Base-by-base conservation (phyloP, 2,797 vertebrate genomes). In the Artibeus jamaicensis region DNA sequence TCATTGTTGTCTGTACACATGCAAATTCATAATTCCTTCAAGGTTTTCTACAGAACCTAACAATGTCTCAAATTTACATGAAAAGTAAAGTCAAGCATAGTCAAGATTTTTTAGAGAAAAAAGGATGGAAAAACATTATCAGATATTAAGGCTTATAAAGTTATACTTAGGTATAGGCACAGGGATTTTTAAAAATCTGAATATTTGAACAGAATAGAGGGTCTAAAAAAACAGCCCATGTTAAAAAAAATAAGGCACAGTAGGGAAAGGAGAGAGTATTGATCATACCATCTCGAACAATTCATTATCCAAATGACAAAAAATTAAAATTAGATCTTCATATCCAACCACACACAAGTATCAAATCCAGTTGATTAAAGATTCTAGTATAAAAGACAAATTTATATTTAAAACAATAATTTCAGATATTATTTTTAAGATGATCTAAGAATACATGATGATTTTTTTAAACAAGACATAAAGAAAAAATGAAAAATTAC, bases 361-460 rank as follows among this genome's bases (percentile, higher is more conserved):
- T 62, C 57, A 86, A 94, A 94, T 71, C 14, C 67, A 91, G 59
- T 4, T 81, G 83, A 90, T 42, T 65, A 86, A 91, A 94, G 37
- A 86, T 44, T 39, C 29, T 39, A 76, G 26, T 89, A 9, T 67
- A 18, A 89, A 55, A 89, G 29, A 3, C 10, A 90, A 89, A 89
- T 70, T 34, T 22, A 39, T 48, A n/a, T 50, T 79, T 73, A 26
- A 53, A 44, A 89, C 32, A 44, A 32, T 8, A 55, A 57, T 15
- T 34, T 42, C 86, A 26, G 21, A 81, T 8, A 46, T 57, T 87
- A 57, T 68, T 86, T 87, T 91, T 65, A n/a, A n/a, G n/a, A 39
- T 95, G 37, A 82, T 39, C n/a, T 86, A 53, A 55, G 29, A 39
- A 67, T 67, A 73, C 5, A 26, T 65, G 19, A 55, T 21, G 46